Base-by-base conservation (phyloP, 92 coral and sea anemone species). In the Desmophyllum pertusum region DNA sequence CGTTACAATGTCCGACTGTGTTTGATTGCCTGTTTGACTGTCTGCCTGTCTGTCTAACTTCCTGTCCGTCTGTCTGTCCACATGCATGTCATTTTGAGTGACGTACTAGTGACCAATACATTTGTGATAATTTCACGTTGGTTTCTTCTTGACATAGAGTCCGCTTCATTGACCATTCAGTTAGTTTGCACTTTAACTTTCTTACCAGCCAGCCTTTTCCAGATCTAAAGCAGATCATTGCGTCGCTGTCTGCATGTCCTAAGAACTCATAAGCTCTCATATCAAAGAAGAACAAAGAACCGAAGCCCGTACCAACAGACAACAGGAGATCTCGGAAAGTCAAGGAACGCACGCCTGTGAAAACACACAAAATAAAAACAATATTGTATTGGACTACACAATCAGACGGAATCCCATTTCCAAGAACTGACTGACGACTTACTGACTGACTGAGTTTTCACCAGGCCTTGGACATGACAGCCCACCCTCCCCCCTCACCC, bases 161-260 rank as follows among this genome's bases (percentile, higher is more conserved):
- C 23, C 23, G 29, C 29, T 55, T 23, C 62, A 55, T n/a, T 21
- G 30, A 6, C 62, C 23, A 55, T 55, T 55, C 29, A 23, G 10
- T 55, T 55, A 55, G 29, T 55, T 55, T 57, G n/a, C n/a, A 52
- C 23, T 10, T 15, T 7, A 7, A 13, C 35, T 65, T 19, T 21
- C 98, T 94, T 84, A 96, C 98, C 95, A 96, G 75, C 98, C 98
- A 96, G 31, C 98, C 98, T 53, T 91, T 94, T 75, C 98, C 98
- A 77, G 96, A 91, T 70, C 81, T 90, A 36, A 92, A 86, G 63
- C 91, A 91, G 70, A 90, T 78, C 57, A 68, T 55, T 57, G 81
- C 88, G 37, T 70, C 66, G 38, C 76, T 87, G 68, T 65, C 79
- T 53, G 85, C 65, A 18, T 76, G 88, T n/a, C 37, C 33, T 36